A percentile compares a stretch with the other conserved stretches of the same genome.
Conservation (phyloP, 1,140 invertebrate genomes). For the Trialeurodes vaporariorum region DNA sequence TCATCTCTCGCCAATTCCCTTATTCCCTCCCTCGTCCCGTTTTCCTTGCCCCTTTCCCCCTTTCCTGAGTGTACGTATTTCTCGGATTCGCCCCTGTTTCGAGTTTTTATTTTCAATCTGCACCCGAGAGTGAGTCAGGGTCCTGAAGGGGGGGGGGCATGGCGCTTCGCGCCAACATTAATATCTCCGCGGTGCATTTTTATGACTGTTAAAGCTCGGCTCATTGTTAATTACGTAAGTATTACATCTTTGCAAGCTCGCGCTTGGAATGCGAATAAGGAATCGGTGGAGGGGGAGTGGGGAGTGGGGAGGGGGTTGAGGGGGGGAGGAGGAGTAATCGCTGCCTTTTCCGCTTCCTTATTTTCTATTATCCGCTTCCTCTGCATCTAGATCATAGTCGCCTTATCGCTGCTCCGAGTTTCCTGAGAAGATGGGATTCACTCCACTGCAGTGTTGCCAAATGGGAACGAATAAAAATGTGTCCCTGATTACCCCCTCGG, state of each 20-base stretch:
- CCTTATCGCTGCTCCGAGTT: too few species aligned
- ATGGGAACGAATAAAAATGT: too few species aligned
- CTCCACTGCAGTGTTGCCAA: too few species aligned
- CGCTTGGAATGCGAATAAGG: too few species aligned
- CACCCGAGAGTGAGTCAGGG: too few species aligned
- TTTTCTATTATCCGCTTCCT: neutral
- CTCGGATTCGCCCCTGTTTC: too few species aligned
- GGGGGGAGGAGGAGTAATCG: neutral
- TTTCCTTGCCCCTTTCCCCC: constrained; percentile 1
- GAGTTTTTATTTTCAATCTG: constrained; percentile 1
- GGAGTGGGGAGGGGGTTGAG: too few species aligned
- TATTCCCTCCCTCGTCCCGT: neutral
- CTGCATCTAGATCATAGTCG: neutral
- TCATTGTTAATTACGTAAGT: neutral
- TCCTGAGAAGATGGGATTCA: too few species aligned
- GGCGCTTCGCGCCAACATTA: neutral
- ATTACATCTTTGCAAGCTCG: constrained; percentile 1
- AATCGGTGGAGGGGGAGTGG: too few species aligned
- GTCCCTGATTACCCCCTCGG: too few species aligned
- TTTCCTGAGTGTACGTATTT: neutral
- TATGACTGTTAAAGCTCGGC: neutral
- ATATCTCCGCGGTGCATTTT: neutral
- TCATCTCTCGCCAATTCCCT: constrained; percentile 1
- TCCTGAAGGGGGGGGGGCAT: too few species aligned
- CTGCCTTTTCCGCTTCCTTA: neutral